Evolutionary conservation across 1,140 invertebrate species (phyloP).

Genomic region (Rhagoletis zephyria): DNA sequence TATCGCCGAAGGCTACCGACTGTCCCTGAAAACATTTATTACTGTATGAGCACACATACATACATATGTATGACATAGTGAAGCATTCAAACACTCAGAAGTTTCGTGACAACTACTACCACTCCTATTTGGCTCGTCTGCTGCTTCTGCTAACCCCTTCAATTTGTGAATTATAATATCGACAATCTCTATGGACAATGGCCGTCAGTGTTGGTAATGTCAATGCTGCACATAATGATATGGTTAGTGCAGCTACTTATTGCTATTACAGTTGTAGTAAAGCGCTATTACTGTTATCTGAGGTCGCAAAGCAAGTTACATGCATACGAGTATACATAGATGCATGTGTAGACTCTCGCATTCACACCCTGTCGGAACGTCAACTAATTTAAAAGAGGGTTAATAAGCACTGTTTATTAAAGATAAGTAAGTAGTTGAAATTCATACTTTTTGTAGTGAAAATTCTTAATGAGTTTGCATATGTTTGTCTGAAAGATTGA

Average conservation of each 20-base stretch:
- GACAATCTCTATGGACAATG: constrained; percentile 20
- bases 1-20: constrained; percentile 12
- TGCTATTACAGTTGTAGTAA: neutral
- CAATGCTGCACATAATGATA: constrained; percentile 3
- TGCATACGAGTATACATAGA: neutral
- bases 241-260: neutral
- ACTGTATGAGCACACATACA: neutral
- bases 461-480: no score
- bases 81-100: neutral
- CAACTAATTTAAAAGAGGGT: no score
- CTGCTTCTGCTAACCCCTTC: neutral
- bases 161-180: constrained; percentile 16
- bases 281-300: constrained; percentile 9
- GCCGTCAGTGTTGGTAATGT: constrained; percentile 15
- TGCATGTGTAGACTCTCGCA: neutral
- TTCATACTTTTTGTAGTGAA: no score
- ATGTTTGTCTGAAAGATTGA: no score
- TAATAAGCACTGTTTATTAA: no score
- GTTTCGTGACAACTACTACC: no score
- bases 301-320: neutral
- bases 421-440: no score
- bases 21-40: neutral
- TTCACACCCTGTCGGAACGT: no score
- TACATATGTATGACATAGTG: neutral
- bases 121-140: neutral